phyloP scores from a whole-genome alignment of 2,113 vertebrate genomes.

The Apteryx owenii region DNA sequence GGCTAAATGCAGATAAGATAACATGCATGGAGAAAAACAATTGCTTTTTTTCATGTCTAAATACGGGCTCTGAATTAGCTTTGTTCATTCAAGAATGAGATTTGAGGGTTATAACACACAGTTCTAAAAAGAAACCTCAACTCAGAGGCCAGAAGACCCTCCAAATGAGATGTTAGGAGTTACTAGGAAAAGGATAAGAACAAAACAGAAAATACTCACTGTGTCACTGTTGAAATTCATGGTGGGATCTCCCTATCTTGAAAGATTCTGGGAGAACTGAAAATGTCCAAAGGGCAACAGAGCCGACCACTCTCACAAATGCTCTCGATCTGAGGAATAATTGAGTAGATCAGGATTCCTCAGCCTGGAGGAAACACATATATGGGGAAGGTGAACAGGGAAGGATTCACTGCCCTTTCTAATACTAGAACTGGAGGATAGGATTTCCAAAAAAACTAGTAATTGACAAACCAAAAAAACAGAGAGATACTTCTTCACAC shows the following conservation, averaged over 20 bases:
- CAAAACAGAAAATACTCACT: background rate
- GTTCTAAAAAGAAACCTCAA: background rate
- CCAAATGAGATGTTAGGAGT: background rate
- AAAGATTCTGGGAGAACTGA: background rate
- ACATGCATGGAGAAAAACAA: background rate
- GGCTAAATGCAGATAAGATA: background rate
- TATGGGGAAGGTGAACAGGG: background rate
- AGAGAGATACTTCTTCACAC: background rate
- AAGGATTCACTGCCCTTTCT: background rate
- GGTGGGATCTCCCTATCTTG: background rate
- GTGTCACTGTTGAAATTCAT: background rate
- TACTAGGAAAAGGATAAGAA: background rate
- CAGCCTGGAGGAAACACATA: background rate
- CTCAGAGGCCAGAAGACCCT: background rate
- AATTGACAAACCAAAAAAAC: background rate
- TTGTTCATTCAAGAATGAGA: background rate
- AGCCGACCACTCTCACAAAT: background rate
- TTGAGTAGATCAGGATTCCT: background rate
- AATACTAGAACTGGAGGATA: background rate
- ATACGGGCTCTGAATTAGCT: background rate
- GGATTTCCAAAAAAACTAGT: background rate
- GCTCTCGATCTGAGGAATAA: background rate
- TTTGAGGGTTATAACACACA: background rate
- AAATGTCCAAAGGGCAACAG: background rate
- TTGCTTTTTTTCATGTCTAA: background rate